A percentile compares a stretch with the other conserved stretches of the same genome.
Evolutionary conservation across 2,113 vertebrate species (phyloP).

Genomic region (Heterotilapia buettikoferi): DNA sequence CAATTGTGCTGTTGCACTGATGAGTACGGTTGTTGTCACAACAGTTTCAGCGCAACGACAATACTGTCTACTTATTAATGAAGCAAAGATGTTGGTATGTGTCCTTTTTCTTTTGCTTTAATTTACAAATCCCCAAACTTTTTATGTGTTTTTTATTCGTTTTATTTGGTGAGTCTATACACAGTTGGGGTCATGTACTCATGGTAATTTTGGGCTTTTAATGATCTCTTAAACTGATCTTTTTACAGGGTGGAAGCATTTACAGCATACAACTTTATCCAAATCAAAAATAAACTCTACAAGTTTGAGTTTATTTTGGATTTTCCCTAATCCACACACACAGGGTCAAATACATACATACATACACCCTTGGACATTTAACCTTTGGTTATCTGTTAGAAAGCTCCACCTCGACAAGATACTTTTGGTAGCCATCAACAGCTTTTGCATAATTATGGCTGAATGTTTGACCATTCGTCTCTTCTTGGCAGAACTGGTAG

Average conservation of each 20-base stretch:
- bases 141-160: neutral
- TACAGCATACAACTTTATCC: neutral
- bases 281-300: neutral
- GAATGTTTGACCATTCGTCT: neutral
- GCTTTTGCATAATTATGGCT: neutral
- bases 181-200: neutral
- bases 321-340: neutral
- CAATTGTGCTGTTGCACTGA: neutral
- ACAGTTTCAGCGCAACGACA: rapidly evolving
- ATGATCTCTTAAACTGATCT: neutral
- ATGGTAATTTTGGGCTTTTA: rapidly evolving
- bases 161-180: neutral
- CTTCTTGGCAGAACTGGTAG: neutral
- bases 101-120: neutral
- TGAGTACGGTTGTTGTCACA: neutral
- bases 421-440: neutral
- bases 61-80: neutral
- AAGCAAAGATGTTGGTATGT: neutral
- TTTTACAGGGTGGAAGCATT: neutral
- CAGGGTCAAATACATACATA: neutral
- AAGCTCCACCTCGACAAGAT: neutral
- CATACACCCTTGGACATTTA: neutral
- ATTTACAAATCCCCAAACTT: neutral
- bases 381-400: neutral
- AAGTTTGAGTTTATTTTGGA: neutral